Evolutionary conservation across 2,797 vertebrate genomes (phyloP), one percentile per base, ranked within the genome.

Genomic region (Holocentrus rufus): DNA sequence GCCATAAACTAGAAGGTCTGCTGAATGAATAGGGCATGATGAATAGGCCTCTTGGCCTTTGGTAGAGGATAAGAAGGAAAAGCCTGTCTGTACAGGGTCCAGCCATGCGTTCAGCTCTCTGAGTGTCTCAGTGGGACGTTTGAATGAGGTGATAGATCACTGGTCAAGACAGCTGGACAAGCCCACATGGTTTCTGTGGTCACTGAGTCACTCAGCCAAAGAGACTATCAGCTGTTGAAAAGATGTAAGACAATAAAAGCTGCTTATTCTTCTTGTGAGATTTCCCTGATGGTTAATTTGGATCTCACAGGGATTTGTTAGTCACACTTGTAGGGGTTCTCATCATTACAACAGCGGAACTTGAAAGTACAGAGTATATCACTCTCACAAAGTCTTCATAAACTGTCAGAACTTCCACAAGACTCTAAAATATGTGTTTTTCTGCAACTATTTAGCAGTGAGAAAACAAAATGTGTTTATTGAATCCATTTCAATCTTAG

Each of bases 121-220:
- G 20, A 69, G 30, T 58, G 65, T 79, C 79, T 65, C 64, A 60
- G 72, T 68, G 64, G 75, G 86, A 85, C 0, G 39, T 70, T 50
- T 61, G 7, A 71, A 55, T 61, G 62, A 69, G 67, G 42, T 67
- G 50, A 76, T 66, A 73, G n/a, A 74, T 87, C 59, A 79, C 62
- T 56, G 79, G 69, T 88, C 59, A 56, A 47, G 69, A 74, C 76
- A 79, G 76, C 63, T 82, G 74, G 75, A 83, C 76, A 54, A 72
- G 59, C 79, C 79, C 71, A 85, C 79, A 62, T 14, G 54, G 44
- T 79, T 57, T 82, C 53, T 72, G 76, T 39, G 80, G 67, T 67
- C 59, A 46, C 56, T 73, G 84, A 85, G 67, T 85, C 85, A 77
- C 52, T 39, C 23, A 72, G 61, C 18, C 18, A n/a, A 67, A 64